Conservation (phyloP, 2,113 vertebrate genomes). For the Gobius niger region DNA sequence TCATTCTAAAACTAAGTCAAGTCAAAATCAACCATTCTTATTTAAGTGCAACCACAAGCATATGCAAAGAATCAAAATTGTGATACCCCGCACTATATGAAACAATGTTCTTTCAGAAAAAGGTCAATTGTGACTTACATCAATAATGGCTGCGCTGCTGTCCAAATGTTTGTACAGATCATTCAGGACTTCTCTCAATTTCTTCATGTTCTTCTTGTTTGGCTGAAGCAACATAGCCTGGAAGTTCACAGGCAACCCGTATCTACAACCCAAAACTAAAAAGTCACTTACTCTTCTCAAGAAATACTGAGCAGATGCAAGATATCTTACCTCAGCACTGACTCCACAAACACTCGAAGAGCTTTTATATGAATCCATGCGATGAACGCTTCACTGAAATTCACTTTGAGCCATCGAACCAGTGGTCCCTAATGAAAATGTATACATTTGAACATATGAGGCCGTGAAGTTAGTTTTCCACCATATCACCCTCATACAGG, state of each 20-base stretch:
- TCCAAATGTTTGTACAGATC: constrained; percentile 96
- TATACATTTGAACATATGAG: too few relatives aligned
- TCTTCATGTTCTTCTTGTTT: constrained; percentile 95
- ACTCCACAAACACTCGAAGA: constrained; percentile 95
- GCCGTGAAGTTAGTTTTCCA: too few relatives aligned
- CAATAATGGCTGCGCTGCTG: constrained; percentile 94
- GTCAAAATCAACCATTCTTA: too few relatives aligned
- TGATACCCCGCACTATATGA: too few relatives aligned
- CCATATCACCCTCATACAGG: background rate
- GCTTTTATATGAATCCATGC: constrained; percentile 99
- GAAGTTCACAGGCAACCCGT: constrained; percentile 96
- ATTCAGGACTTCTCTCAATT: constrained; percentile 89
- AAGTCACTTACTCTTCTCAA: background rate
- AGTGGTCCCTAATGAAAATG: constrained; percentile 84
- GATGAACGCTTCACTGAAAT: constrained; percentile 99
- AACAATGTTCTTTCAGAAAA: too few relatives aligned
- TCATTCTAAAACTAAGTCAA: too few relatives aligned
- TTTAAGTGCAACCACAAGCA: too few relatives aligned
- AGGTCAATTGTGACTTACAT: constrained; percentile 79
- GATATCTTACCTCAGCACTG: constrained; percentile 87
- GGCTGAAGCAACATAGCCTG: constrained; percentile 97
- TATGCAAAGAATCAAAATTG: too few relatives aligned
- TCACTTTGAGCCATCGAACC: constrained; percentile 98
- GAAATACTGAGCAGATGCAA: background rate
- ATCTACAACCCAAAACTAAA: constrained; percentile 70